phyloP scores from a whole-genome alignment of 35 echinoderm and acorn worm species.

The Apostichopus parvimensis region DNA sequence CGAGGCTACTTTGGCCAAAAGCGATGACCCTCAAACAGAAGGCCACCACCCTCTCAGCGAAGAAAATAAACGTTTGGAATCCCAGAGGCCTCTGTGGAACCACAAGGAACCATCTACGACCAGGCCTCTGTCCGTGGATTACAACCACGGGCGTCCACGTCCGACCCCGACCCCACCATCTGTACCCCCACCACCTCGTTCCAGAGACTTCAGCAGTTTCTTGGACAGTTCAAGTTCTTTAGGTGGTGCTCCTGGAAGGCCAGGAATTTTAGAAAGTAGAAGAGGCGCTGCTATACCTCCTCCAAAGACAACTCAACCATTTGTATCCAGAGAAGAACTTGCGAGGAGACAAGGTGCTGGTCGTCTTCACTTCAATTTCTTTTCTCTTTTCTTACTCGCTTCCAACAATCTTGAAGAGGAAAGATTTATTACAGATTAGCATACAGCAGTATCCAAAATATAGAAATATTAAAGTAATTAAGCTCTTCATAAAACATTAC shows the following conservation, averaged over 20 bases:
- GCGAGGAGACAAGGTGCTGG: constrained; percentile 27
- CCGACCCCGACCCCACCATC: neutral
- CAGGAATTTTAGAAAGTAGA: neutral
- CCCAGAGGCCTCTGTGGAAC: constrained; percentile 17
- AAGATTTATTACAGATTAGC: too few relatives aligned
- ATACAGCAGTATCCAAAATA: too few relatives aligned
- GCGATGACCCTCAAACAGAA: neutral
- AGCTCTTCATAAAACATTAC: too few relatives aligned
- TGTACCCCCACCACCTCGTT: constrained; percentile 31
- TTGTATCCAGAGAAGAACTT: constrained; percentile 41
- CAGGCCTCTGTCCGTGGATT: constrained; percentile 33
- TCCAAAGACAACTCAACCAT: neutral
- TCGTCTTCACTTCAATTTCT: neutral
- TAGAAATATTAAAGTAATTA: too few relatives aligned
- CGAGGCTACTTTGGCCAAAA: constrained; percentile 14
- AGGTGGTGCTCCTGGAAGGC: neutral
- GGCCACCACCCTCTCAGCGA: too few relatives aligned
- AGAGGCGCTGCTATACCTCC: neutral
- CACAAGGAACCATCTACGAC: neutral
- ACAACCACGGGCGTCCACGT: constrained; percentile 30
- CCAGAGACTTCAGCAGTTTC: constrained; percentile 14
- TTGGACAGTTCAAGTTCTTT: neutral
- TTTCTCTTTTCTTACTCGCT: too few relatives aligned
- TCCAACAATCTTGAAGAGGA: too few relatives aligned
- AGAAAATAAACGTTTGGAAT: neutral